Evolutionary conservation across 2,113 vertebrate genomes (phyloP), one percentile per base, ranked within the genome.

Genomic region (Periophthalmodon schlosseri): DNA sequence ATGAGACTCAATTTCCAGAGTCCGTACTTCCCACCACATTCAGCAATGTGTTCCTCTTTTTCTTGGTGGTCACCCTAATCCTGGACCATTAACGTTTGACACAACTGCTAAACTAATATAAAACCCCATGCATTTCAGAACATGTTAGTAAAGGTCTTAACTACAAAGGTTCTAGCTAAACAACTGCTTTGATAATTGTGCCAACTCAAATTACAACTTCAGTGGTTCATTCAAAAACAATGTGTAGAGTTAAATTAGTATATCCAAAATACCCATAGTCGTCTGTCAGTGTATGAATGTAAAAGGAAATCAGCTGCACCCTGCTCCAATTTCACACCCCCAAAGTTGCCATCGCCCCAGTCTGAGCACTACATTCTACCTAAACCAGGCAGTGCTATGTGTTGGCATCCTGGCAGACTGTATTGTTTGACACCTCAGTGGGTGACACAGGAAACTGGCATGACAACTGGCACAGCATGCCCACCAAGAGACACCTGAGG

Each of bases 401-500:
- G 73, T 70, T 75, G 24, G 77, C 82, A 78, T 85, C 82, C 83
- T 86, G 83, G 68, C 85, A 86, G 80, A 49, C 73, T 72, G 80
- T 78, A 77, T 63, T 15, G 11, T 24, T 70, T 84, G 86, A 86
- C 88, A 84, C 86, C 88, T 89, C 79, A 2, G 86, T 87, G 88
- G 89, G 88, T 87, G 89, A 86, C 78, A 83, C 80, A 88, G 89
- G 90, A 92, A 92, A 69, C 86, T 78, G 85, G 85, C 85, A 77
- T 70, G 83, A 64, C 47, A 71, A 71, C 63, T 57, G 28, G 54
- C 68, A 83, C 72, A 72, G 87, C 87, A 85, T 75, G 84, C 88
- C 90, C 88, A 64, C 57, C 23, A 81, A 87, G 86, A 86, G 78
- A 87, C 84, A 88, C 83, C 86, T 73, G 80, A 75, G 83, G 84